These are phyloP conservation scores for Phyllotis vaccarum DNA, from an alignment of 2,797 vertebrate genomes.

Conservation along the genomic window DNA sequence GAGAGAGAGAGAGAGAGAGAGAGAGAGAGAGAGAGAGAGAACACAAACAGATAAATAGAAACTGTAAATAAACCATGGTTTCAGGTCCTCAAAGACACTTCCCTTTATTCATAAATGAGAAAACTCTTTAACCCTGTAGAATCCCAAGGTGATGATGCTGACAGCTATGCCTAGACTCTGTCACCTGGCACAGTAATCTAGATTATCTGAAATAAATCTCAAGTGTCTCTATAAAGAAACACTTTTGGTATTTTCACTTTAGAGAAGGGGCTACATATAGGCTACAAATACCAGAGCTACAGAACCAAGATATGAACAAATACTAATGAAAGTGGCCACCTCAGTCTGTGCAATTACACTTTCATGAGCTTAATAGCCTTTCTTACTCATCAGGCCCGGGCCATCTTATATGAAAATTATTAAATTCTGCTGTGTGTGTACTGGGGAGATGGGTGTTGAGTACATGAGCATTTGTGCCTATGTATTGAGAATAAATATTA, in stretches of 20 bases:
- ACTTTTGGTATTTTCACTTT: conserved; percentile 10
- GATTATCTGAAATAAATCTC: conserved; percentile 51
- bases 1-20: no score
- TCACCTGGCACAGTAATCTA: neutral
- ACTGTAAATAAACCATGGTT: conserved; percentile 22
- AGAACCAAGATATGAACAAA: conserved; percentile 51
- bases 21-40: no score
- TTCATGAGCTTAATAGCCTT: neutral
- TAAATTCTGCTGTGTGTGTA: neutral
- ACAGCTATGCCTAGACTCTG: neutral
- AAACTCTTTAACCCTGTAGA: conserved; percentile 9
- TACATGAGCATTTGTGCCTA: neutral
- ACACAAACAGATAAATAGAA: neutral
- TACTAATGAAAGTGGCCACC: neutral
- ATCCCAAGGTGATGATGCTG: neutral
- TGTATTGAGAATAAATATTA: neutral
- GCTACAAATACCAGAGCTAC: conserved; percentile 4
- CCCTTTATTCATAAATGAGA: conserved; percentile 11
- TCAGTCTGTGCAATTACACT: conserved; percentile 2
- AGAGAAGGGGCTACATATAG: conserved; percentile 28
- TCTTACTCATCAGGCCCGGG: conserved; percentile 32
- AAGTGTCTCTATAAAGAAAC: neutral
- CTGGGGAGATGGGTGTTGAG: neutral
- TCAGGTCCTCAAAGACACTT: conserved; percentile 2
- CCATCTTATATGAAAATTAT: conserved; percentile 37